Base-by-base conservation (phyloP, 2,797 vertebrate genomes). In the Takifugu rubripes region DNA sequence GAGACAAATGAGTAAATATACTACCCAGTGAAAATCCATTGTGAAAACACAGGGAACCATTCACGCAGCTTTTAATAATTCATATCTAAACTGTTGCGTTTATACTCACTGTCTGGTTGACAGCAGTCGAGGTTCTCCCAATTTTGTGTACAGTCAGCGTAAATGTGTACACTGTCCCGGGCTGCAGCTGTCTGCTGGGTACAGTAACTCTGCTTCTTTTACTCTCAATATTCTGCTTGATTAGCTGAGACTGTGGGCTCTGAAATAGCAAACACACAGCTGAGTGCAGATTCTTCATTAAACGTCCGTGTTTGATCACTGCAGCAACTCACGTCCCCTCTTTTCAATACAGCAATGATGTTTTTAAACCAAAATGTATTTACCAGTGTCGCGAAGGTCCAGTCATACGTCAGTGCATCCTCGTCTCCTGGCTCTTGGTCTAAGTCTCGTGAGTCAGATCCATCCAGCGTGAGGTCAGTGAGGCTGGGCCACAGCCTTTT, bases 381-480 rank as follows among this genome's bases (percentile, higher is more conserved):
- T 84, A 91, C 90, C 83, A 55, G 15, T 48, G 68, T 61, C 25
- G 61, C 43, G 40, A 68, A 73, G 40, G 64, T 56, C 93, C 93
- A 94, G 16, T 70, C 71, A 74, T 88, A 93, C 26, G 78, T 59
- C 59, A 94, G 72, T 6, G 47, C 25, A 21, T 86, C 68, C 17
- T 66, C 70, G 15, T 56, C 59, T 59, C 66, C 76, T 16, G 59
- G 61, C 6, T 77, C 69, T 14, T 69, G 31, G 46, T 93, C 91
- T 24, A 91, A 92, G 66, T 94, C 92, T 26, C 68, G 77, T 15
- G 92, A 93, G 7, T 87, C 72, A 2, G 82, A 84, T 47, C 89
- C 93, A 48, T 93, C 90, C 72, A 94, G 68, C 51, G 87, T 15
- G 1, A 94, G 82, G 55, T 92, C 83, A n/a, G 45, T 74, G 25